These are phyloP conservation scores for Drosophila santomea DNA, from an alignment of 1,140 invertebrate genomes.

Conservation along the genomic window DNA sequence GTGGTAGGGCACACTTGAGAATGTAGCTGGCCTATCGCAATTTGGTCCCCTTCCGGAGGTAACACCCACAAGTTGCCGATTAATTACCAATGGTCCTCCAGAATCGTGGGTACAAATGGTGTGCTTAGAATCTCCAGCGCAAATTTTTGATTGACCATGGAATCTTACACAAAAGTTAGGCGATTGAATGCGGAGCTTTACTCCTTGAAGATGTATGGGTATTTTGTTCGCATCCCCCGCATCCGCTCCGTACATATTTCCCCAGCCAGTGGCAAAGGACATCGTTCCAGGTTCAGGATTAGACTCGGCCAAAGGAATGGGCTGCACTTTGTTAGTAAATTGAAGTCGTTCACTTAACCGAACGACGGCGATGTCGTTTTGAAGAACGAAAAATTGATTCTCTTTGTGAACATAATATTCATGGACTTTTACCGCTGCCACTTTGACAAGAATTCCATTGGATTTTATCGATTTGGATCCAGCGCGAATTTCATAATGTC, in stretches of 20 bases:
- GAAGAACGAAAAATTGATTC: no score
- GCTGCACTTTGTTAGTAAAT: not conserved
- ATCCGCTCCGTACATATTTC: not conserved
- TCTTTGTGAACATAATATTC: not conserved
- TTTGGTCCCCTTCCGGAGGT: not conserved
- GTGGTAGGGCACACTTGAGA: not conserved
- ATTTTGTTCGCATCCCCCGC: fast-evolving
- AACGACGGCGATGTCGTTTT: not conserved
- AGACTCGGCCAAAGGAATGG: not conserved
- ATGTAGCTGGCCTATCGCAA: no score
- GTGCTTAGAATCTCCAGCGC: not conserved
- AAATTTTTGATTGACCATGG: not conserved
- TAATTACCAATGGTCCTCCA: constrained; percentile 3
- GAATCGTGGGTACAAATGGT: not conserved
- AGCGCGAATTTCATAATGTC: not conserved
- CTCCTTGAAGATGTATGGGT: not conserved
- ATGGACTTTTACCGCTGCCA: not conserved
- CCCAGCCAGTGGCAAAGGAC: not conserved
- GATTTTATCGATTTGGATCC: not conserved
- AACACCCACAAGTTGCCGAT: constrained; percentile 1
- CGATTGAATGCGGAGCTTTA: not conserved
- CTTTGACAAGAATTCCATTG: not conserved
- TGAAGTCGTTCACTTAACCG: not conserved
- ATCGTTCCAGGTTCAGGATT: not conserved
- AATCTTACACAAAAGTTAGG: no score